phyloP scores from a whole-genome alignment of 2,113 vertebrate genomes.

The Chamaea fasciata region DNA sequence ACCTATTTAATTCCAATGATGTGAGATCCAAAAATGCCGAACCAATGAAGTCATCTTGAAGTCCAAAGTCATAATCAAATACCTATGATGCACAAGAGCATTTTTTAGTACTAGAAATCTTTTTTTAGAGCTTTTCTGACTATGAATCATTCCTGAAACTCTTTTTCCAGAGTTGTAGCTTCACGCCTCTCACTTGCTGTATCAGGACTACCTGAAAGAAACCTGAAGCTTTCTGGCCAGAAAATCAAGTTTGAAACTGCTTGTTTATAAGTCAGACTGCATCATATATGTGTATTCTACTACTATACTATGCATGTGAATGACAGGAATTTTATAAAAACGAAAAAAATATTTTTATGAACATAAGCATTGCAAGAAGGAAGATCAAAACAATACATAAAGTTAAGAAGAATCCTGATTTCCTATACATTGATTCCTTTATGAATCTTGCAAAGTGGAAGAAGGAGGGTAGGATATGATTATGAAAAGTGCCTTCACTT shows the following conservation, averaged over 20 bases:
- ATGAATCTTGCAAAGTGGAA: background rate
- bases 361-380: background rate
- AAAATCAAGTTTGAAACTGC: background rate
- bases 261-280: background rate
- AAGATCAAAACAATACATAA: background rate
- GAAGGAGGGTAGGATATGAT: background rate
- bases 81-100: conserved; percentile 74
- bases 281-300: no score
- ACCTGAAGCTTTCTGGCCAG: background rate
- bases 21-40: conserved; percentile 89
- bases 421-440: background rate
- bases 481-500: background rate
- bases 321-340: background rate
- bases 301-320: fast-evolving
- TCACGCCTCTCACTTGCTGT: background rate
- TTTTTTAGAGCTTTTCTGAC: background rate
- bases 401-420: background rate
- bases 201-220: background rate
- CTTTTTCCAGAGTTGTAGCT: background rate
- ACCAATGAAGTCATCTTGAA: conserved; percentile 99
- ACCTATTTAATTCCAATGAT: conserved; percentile 92
- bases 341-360: background rate
- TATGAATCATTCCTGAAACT: background rate
- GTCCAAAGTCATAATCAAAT: conserved; percentile 98
- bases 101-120: background rate